These are phyloP conservation scores for Lysiphlebus fabarum DNA, from an alignment of 1,140 invertebrate genomes.

Conservation along the genomic window DNA sequence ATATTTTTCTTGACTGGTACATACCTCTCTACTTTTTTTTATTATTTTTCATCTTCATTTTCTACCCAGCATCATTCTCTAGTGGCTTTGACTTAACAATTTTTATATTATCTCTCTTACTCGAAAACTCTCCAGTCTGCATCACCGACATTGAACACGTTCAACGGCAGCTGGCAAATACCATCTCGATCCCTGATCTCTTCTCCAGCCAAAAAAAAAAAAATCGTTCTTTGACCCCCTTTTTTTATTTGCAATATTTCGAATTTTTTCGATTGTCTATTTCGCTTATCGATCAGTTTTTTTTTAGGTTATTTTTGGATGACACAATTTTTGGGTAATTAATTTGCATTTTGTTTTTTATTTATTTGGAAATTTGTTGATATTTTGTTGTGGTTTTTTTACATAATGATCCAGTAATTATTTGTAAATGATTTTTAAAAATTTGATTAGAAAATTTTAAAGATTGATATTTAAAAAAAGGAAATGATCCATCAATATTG, in stretches of 20 bases:
- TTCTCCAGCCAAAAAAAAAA: conserved; percentile 17
- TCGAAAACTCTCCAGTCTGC: conserved; percentile 10
- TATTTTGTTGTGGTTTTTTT: no score
- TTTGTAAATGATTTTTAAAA: no score
- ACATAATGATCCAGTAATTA: no score
- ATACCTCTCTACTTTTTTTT: conserved; percentile 10
- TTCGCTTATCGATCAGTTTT: no score
- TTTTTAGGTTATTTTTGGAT: no score
- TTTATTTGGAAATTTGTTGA: no score
- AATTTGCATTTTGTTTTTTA: no score
- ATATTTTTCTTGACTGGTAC: not conserved
- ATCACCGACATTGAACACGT: conserved; percentile 51
- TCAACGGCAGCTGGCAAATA: conserved; percentile 56
- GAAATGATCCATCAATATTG: no score
- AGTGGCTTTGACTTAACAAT: not conserved
- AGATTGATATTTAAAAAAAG: no score
- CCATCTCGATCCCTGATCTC: conserved; percentile 32
- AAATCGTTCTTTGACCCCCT: conserved; percentile 50
- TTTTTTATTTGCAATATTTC: conserved; percentile 11
- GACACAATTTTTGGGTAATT: no score
- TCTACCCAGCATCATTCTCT: conserved; percentile 28
- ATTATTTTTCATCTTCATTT: conserved; percentile 44
- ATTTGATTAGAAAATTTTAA: no score
- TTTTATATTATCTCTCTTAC: conserved; percentile 24
- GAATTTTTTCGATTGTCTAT: conserved; percentile 2